A percentile compares a stretch with the other conserved stretches of the same genome.
These are phyloP conservation scores for Panonychus citri DNA, from an alignment of 1,140 invertebrate genomes.

Conservation along the genomic window DNA sequence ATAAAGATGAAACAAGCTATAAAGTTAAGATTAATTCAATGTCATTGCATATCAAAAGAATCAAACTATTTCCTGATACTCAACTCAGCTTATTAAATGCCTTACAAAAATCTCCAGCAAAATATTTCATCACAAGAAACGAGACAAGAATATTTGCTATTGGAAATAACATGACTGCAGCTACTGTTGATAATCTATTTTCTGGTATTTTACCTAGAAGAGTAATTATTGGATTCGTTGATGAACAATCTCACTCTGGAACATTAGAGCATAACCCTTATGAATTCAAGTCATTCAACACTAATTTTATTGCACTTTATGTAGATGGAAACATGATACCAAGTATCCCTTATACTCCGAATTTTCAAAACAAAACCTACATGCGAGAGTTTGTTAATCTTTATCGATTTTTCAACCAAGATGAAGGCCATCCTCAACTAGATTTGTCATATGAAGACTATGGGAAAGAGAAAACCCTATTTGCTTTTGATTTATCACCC, in stretches of 20 bases:
- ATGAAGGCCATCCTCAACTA: background rate
- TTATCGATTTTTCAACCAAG: background rate
- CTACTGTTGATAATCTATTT: slow-evolving; percentile 7
- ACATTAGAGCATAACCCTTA: slow-evolving; percentile 1
- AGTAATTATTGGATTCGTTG: slow-evolving; percentile 4
- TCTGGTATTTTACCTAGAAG: slow-evolving; percentile 1
- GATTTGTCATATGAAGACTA: background rate
- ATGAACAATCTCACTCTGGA: slow-evolving; percentile 3
- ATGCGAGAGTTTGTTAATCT: slow-evolving; percentile 1
- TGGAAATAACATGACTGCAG: too few relatives aligned
- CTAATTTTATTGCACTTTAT: slow-evolving; percentile 3
- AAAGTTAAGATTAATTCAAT: background rate
- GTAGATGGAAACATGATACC: slow-evolving; percentile 5
- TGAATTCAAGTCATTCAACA: slow-evolving; percentile 4
- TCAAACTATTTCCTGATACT: background rate
- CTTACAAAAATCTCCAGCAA: background rate
- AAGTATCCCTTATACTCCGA: background rate
- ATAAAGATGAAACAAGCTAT: background rate
- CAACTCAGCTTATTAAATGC: background rate
- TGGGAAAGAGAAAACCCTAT: background rate
- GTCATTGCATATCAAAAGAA: background rate
- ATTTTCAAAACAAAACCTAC: slow-evolving; percentile 3
- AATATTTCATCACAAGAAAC: background rate
- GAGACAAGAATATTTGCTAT: background rate
- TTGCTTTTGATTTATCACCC: background rate